These are phyloP conservation scores for Porites divaricata DNA, from an alignment of 92 coral and sea anemone species.

Conservation along the genomic window DNA sequence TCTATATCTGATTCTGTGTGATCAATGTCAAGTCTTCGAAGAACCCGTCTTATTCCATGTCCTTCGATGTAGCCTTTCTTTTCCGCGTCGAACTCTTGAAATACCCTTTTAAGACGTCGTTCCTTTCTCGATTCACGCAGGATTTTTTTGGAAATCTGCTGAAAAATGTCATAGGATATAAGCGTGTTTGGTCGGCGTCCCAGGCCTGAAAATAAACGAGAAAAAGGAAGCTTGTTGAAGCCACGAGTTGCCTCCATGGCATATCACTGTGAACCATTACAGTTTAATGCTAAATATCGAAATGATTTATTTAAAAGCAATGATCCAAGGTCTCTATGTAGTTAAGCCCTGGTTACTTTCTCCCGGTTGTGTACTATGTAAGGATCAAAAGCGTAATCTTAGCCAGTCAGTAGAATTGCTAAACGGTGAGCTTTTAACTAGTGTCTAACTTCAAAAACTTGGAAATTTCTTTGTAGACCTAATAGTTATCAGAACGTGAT, in stretches of 20 bases:
- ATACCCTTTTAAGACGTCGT: conserved; percentile 55
- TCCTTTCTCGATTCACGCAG: conserved; percentile 61
- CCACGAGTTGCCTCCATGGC: background rate
- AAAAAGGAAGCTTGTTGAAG: background rate
- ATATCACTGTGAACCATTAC: background rate
- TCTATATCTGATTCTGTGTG: conserved; percentile 75
- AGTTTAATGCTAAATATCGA: background rate
- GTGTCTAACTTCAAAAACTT: background rate
- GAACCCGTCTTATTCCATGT: conserved; percentile 73
- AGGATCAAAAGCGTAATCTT: no score
- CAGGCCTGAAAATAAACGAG: conserved; percentile 27
- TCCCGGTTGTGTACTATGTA: background rate
- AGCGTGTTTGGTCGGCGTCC: conserved; percentile 29
- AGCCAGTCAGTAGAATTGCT: background rate
- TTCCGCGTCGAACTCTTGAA: conserved; percentile 79
- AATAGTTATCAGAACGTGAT: background rate
- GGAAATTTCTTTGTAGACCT: no score
- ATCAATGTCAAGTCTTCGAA: conserved; percentile 67
- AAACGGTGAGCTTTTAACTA: no score
- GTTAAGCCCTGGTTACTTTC: background rate
- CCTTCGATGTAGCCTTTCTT: conserved; percentile 81
- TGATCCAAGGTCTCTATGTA: background rate
- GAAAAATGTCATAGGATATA: conserved; percentile 65
- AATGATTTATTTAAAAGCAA: background rate
- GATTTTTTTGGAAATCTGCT: conserved; percentile 45